These are phyloP conservation scores for Cyclura pinguis DNA, from an alignment of 2,797 vertebrate genomes.

Conservation along the genomic window DNA sequence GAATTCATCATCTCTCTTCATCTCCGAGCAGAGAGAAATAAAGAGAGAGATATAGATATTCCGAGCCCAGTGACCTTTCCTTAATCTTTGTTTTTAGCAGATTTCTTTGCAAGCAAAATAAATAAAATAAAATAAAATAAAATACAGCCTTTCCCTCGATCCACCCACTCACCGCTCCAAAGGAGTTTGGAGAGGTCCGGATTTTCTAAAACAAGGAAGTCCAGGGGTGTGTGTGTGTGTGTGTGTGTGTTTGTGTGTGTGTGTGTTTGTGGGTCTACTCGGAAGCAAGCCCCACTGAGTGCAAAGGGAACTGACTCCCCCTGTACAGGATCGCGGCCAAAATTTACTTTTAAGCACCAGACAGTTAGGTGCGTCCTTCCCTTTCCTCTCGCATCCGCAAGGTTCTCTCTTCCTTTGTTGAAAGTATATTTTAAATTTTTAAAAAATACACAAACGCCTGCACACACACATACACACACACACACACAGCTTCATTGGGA, in stretches of 20 bases:
- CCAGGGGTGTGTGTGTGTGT: no score
- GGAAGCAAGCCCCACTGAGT: no score
- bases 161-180: neutral
- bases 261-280: no score
- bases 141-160: neutral
- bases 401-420: neutral
- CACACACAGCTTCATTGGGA: no score
- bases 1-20: neutral
- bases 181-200: neutral
- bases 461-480: no score
- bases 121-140: no score
- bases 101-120: neutral
- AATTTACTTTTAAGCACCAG: neutral
- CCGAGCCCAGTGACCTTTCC: neutral
- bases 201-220: no score
- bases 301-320: no score
- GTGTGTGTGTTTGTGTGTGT: no score
- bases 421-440: neutral
- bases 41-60: no score
- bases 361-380: neutral
- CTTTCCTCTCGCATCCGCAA: neutral
- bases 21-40: neutral
- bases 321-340: neutral
- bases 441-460: no score
- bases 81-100: neutral